Evolutionary conservation across 1,140 invertebrate species (phyloP).

Genomic region (Hylyphantes graminicola): DNA sequence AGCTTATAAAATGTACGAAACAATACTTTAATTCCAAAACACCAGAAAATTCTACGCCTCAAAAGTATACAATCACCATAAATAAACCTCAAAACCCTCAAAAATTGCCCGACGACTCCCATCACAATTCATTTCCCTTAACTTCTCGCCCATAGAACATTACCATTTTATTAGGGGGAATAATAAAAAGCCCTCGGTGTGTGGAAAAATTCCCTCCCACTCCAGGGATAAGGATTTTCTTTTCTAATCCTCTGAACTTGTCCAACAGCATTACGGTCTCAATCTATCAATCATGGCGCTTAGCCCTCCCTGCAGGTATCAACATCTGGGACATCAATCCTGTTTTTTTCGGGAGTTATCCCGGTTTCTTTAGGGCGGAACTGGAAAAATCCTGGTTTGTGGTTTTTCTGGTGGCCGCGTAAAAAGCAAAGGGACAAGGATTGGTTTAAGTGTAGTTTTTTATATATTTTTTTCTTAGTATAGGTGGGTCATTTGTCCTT

Average conservation of each 20-base stretch:
- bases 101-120: too few relatives aligned
- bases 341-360: background rate
- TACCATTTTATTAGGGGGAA: slow-evolving; percentile 45
- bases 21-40: too few relatives aligned
- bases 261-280: slow-evolving; percentile 32
- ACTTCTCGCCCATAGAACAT: background rate
- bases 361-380: too few relatives aligned
- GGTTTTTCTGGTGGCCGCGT: background rate
- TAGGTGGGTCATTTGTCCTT: too few relatives aligned
- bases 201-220: slow-evolving; percentile 1
- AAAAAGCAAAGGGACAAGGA: slow-evolving; percentile 24
- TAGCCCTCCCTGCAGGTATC: slow-evolving; percentile 21
- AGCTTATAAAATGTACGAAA: too few relatives aligned
- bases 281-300: slow-evolving; percentile 48
- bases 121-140: background rate
- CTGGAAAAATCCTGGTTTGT: slow-evolving; percentile 24
- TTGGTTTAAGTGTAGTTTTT: background rate
- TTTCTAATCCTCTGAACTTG: slow-evolving; percentile 43
- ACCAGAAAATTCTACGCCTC: too few relatives aligned
- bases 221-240: slow-evolving; percentile 19
- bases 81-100: too few relatives aligned
- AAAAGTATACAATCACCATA: too few relatives aligned
- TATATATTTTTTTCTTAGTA: too few relatives aligned
- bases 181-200: background rate
- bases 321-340: slow-evolving; percentile 52